Percentiles rank a stretch among this genome's conserved stretches.
Evolutionary conservation across 2,113 vertebrate genomes (phyloP).

Genomic region (Phoenicopterus ruber): DNA sequence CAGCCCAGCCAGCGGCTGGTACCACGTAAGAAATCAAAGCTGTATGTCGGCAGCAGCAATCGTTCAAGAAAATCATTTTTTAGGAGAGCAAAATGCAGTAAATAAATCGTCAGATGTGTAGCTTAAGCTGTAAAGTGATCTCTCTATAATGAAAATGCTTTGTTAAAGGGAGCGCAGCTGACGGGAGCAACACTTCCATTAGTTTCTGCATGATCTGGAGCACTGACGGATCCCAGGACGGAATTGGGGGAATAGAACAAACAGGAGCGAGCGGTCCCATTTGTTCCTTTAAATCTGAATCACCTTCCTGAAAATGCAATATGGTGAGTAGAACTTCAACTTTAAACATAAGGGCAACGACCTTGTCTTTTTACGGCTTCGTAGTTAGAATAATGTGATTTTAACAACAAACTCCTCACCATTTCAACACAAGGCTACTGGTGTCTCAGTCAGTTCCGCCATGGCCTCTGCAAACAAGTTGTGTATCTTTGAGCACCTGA

Average conservation of each 20-base stretch:
- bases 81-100: background rate
- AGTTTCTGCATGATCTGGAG: background rate
- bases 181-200: accelerated
- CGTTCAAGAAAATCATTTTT: background rate
- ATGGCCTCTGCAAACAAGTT: background rate
- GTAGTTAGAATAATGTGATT: too few relatives aligned
- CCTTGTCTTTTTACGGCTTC: background rate
- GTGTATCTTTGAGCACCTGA: background rate
- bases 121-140: background rate
- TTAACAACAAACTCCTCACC: background rate
- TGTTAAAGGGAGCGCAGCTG: background rate
- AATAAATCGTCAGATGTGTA: background rate
- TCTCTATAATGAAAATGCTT: background rate
- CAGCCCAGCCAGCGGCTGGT: background rate
- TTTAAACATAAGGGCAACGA: background rate
- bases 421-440: background rate
- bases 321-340: background rate
- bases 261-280: background rate
- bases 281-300: background rate
- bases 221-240: background rate
- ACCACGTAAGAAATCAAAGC: background rate
- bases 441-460: background rate
- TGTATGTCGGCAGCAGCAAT: background rate
- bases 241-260: background rate
- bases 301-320: background rate